These are phyloP conservation scores for Drosophila rellima DNA, from an alignment of 2,888 invertebrate species.

Conservation along the genomic window DNA sequence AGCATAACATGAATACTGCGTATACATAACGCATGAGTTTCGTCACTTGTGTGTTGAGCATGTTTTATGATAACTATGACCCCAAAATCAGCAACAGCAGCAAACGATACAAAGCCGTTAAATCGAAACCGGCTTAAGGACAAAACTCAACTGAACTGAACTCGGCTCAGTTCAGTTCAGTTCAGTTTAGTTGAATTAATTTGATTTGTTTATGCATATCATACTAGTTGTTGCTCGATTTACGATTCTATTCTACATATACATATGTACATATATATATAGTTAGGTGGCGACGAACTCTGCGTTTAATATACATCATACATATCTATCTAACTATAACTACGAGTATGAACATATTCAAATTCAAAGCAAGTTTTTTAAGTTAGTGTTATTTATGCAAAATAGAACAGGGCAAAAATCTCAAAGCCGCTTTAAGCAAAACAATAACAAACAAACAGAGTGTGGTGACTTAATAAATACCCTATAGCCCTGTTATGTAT, in stretches of 20 bases:
- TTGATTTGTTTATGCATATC: slow-evolving; percentile 34
- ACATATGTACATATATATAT: too few relatives aligned
- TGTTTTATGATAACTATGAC: slow-evolving; percentile 70
- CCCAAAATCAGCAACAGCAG: slow-evolving; percentile 44
- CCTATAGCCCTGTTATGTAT: slow-evolving; percentile 10
- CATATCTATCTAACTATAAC: neutral
- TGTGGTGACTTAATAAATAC: slow-evolving; percentile 19
- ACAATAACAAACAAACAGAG: neutral
- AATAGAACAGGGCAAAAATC: slow-evolving; percentile 38
- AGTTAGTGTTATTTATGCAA: slow-evolving; percentile 80
- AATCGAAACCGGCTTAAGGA: slow-evolving; percentile 75
- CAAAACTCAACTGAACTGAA: slow-evolving; percentile 41
- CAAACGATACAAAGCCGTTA: slow-evolving; percentile 17
- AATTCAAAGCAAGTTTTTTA: slow-evolving; percentile 80
- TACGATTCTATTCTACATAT: slow-evolving; percentile 34
- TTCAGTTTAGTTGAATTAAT: slow-evolving; percentile 38
- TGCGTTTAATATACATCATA: neutral
- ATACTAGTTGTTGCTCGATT: slow-evolving; percentile 50
- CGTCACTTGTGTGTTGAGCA: slow-evolving; percentile 19
- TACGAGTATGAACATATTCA: slow-evolving; percentile 28
- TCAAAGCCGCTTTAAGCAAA: slow-evolving; percentile 24
- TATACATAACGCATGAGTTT: slow-evolving; percentile 54
- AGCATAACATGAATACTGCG: slow-evolving; percentile 1
- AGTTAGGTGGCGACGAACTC: slow-evolving; percentile 50
- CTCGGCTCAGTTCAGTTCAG: slow-evolving; percentile 29